Evolutionary conservation across 1,140 invertebrate species (phyloP), one percentile per base, ranked within the genome.

Genomic region (Uloborus diversus): DNA sequence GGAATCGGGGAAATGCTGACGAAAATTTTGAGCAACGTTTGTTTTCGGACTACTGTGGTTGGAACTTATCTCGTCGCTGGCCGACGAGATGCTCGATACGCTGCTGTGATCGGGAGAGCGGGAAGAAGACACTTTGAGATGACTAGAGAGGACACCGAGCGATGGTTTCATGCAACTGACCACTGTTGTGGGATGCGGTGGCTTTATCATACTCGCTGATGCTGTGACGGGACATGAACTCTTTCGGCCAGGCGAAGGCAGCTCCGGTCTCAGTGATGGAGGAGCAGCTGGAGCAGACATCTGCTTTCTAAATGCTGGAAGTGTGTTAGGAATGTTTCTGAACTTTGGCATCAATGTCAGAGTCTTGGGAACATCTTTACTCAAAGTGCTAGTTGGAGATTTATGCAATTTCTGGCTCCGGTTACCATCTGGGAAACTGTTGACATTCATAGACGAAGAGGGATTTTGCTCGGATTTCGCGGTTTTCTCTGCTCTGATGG

Each of bases 251-350:
- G 79, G 79, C 11, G 79, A 80, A 20, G 61, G 57, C 32, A 71
- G 27, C 30, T 80, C 79, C 14, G 66, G 57, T 42, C 61, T 42
- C 23, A 80, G n/a, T 28, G 79, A 71, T 14, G 49, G 23, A 23
- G 79, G 56, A 53, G 30, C 79, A 53, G 79, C 68, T 9, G 79
- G 79, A 28, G 79, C 79, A 30, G 79, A 80, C 66, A 80, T 71
- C 32, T 80, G 79, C 47, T 80, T 80, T 27, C 66, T n/a, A 53
- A 80, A 71, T 13, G 68, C 42, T 20, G 68, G 79, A 32, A 71
- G 68, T 17, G 79, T 69, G 33, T 69, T 69, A 53, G 76, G 76
- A 78, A 78, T 78, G 73, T 78, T 78, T 66, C 49, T 53, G 25
- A 78, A 37, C 32, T 37, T 78, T 17, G 73, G 61, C 17, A 51